Evolutionary conservation across 2,888 invertebrate species (phyloP), one percentile per base, ranked within the genome.

Genomic region (Mesochorus sp.): DNA sequence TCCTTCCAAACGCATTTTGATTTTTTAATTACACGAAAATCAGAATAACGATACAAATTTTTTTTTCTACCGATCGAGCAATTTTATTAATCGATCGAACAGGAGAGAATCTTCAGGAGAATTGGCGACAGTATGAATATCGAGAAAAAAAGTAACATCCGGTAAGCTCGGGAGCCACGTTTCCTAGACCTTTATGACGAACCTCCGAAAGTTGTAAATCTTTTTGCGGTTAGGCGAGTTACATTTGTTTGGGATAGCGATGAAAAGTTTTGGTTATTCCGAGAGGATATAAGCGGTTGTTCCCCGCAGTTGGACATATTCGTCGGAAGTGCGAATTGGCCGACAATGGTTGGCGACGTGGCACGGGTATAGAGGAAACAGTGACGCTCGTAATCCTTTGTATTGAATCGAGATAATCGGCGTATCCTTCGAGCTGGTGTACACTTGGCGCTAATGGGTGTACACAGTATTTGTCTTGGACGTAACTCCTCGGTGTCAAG

Each of bases 211-310:
- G 70, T 51, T 67, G 82, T 88, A 87, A 88, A 88, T 88, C 83
- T 81, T 66, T 19, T 61, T 87, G 87, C 76, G 86, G 87, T 85
- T 86, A 81, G 51, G 72, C 77, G 79, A 84, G 85, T 86, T 86
- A 88, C 81, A 85, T 79, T 86, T 85, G 86, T 86, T 87, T 85
- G 82, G 21, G 59, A 72, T 59, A 79, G 75, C 74, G 79, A 86
- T 85, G 84, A 84, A 85, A 86, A 75, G 62, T 77, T 61, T 72
- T 67, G 61, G 31, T 14, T 49, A n/a, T n/a, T n/a, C n/a, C n/a
- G n/a, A n/a, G n/a, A 47, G 31, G 44, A 47, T 21, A 14, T 6
- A 44, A 28, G 44, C 42, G 10, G 61, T 39, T 28, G 39, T 19
- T 44, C 3, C 6, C 66, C 47, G 8, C 28, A 55, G 68, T 42